Conservation (phyloP, 1,140 invertebrate genomes). For the Phocides pigmalion region DNA sequence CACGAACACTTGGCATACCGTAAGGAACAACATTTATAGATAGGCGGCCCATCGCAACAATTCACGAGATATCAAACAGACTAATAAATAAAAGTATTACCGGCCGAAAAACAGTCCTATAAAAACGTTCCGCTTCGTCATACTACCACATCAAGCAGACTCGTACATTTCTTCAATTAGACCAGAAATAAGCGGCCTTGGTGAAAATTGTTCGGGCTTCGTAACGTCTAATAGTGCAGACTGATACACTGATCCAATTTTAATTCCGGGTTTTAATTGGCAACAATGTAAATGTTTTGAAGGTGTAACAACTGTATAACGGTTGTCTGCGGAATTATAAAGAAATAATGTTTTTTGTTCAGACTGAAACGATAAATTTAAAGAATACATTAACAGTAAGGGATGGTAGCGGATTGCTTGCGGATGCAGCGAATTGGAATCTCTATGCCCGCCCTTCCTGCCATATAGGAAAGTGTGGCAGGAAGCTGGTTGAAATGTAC, state of each 20-base stretch:
- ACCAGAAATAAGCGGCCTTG: conserved; percentile 43
- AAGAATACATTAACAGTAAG: too few relatives aligned
- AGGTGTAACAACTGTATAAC: too few relatives aligned
- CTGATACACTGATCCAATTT: conserved; percentile 3
- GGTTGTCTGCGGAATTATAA: too few relatives aligned
- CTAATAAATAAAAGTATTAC: conserved; percentile 27
- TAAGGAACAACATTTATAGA: conserved; percentile 10
- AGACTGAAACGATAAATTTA: too few relatives aligned
- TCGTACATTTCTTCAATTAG: conserved; percentile 47
- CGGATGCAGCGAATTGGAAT: too few relatives aligned
- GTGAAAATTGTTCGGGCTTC: conserved; percentile 9
- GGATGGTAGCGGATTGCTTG: too few relatives aligned
- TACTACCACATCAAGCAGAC: conserved; percentile 28
- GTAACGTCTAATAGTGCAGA: conserved; percentile 1
- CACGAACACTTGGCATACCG: conserved; percentile 10
- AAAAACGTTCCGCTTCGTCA: conserved; percentile 6
- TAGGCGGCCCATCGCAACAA: conserved; percentile 1
- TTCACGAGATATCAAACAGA: conserved; percentile 21
- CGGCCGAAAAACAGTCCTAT: conserved; percentile 9
- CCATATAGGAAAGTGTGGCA: too few relatives aligned
- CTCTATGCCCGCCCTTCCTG: too few relatives aligned
- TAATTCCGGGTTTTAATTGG: conserved; percentile 13
- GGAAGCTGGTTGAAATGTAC: too few relatives aligned
- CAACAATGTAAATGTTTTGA: background rate
- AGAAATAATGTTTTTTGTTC: too few relatives aligned